Evolutionary conservation across 2,888 invertebrate species (phyloP).

Genomic region (Limnephilus marmoratus): DNA sequence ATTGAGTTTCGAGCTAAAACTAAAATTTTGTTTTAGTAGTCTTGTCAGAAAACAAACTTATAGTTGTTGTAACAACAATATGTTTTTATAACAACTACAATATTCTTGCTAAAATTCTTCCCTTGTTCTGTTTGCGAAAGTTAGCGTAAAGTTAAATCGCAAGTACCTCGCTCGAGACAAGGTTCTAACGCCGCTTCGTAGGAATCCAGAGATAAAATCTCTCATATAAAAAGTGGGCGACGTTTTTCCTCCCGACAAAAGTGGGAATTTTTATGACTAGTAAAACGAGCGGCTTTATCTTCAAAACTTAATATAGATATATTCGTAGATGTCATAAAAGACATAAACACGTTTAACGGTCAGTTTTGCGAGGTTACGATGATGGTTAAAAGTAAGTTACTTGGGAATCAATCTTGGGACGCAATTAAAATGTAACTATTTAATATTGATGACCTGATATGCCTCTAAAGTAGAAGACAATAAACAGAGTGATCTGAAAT

Average conservation of each 20-base stretch:
- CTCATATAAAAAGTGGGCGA: constrained; percentile 14
- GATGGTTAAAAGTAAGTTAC: neutral
- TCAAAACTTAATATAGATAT: constrained; percentile 28
- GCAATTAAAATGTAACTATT: neutral
- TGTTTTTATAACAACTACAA: neutral
- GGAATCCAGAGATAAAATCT: constrained; percentile 29
- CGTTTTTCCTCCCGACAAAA: constrained; percentile 18
- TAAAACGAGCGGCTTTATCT: constrained; percentile 19
- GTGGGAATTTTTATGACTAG: constrained; percentile 28
- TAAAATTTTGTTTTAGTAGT: neutral
- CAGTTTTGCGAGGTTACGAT: neutral
- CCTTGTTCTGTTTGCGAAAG: neutral
- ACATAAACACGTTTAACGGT: constrained; percentile 4
- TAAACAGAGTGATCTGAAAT: neutral
- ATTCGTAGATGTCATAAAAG: constrained; percentile 12
- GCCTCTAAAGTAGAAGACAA: neutral
- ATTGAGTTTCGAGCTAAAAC: neutral
- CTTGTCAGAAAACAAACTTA: neutral
- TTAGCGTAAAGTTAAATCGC: neutral
- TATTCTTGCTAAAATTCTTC: neutral
- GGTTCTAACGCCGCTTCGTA: constrained; percentile 20
- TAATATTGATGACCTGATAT: neutral
- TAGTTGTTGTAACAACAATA: neutral
- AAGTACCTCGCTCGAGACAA: neutral
- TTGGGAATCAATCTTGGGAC: neutral